Base-by-base conservation (phyloP, 2,797 vertebrate species). In the Gorsachius magnificus region DNA sequence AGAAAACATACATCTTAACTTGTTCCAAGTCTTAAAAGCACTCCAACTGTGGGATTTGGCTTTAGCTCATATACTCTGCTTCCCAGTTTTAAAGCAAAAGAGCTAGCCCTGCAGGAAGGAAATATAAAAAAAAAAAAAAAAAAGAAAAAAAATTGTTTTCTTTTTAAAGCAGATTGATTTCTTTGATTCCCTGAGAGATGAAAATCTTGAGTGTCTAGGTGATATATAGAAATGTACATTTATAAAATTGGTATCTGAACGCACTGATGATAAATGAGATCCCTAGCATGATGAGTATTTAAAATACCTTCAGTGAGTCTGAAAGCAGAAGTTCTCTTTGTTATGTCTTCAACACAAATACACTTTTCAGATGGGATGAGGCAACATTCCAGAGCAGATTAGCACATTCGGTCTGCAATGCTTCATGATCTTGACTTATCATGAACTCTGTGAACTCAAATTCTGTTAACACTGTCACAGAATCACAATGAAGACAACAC, bases 331-430 rank as follows among this genome's bases (percentile, higher is more conserved):
- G 58, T 54, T 80, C 24, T 79, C 56, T 95, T 85, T 95, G 50
- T 95, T 96, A 75, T 77, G 84, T 89, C 83, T 96, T 95, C 65
- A 83, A 38, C 43, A 83, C 31, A 80, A 95, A 95, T 80, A 51
- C 36, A 48, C 57, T 84, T 92, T 89, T 92, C 68, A 90, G 83
- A 92, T 71, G 57, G 75, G 60, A 90, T 64, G 68, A 92, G 86
- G 90, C 83, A 94, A 75, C 92, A 90, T 95, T 95, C 94, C 93
- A 95, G 60, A 87, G 71, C 8, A 92, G 83, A 96, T 93, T 87
- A 95, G n/a, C 88, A 90, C 75, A 69, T 95, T 93, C 75, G 64
- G 41, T 80, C 81, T 96, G 83, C 81, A 87, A 19, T 65, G 43
- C 41, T 96, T 97, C 68, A 85, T 83, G 86, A 92, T 93, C 78